Base-by-base conservation (phyloP, 2,888 invertebrate genomes). In the Netelia virgata region DNA sequence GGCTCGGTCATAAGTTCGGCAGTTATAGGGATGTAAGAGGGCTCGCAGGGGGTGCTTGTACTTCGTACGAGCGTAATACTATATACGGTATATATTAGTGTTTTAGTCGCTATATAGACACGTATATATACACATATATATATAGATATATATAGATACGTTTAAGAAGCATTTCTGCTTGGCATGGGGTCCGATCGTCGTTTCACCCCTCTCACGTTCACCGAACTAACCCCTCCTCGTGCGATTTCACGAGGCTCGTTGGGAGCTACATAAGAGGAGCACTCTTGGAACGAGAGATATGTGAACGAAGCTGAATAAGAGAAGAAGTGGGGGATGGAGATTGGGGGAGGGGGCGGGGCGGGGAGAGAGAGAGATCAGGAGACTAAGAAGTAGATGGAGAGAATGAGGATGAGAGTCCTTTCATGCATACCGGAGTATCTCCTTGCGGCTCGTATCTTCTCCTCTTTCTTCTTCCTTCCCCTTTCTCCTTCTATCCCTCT, bases 381-480 rank as follows among this genome's bases (percentile, higher is more conserved):
- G 87, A 86, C 84, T 82, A 84, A 86, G 86, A 86, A 79, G 53
- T 69, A 83, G 86, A 87, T 87, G 87, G 89, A 87, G 86, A 84
- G 88, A 77, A 84, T 85, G 86, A 89, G 89, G 90, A 90, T 88
- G 88, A 86, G 88, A 90, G 89, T 90, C 92, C 91, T 92, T 92
- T 93, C 93, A 93, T 93, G 93, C 93, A 93, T 93, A 93, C 92
- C 91, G 87, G 90, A 93, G 93, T 92, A 91, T 86, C 75, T 86
- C 86, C 78, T 83, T 73, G 73, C 77, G 81, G 72, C 77, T 72
- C 76, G 68, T 55, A 73, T 73, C 70, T 63, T 78, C 70, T 59
- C 61, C 73, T 53, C 41, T 36, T 59, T 28, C 53, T 59, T 64
- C 41, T 78, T 53, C 69, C 69, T 53, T 68, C 36, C 43, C 55